These are phyloP conservation scores for Zapornia atra DNA, from an alignment of 2,113 vertebrate genomes.

Conservation along the genomic window DNA sequence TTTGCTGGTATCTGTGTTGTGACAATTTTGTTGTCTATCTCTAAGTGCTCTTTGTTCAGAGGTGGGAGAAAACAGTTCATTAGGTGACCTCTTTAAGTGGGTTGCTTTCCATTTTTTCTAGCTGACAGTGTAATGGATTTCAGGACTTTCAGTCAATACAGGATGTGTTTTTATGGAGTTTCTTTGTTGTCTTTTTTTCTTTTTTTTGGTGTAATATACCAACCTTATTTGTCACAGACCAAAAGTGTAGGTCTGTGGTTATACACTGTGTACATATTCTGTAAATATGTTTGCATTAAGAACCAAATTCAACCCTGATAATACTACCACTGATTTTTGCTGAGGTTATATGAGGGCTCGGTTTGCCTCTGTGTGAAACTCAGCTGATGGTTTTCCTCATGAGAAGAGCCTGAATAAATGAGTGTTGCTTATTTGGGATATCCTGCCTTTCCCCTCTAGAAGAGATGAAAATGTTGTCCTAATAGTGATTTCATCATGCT, in stretches of 20 bases:
- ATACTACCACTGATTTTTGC: background rate
- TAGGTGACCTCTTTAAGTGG: background rate
- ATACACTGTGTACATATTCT: background rate
- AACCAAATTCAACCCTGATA: background rate
- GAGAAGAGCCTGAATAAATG: conserved; percentile 29
- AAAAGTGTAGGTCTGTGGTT: background rate
- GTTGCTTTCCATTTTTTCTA: background rate
- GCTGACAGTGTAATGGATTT: background rate
- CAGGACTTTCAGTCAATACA: background rate
- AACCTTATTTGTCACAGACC: background rate
- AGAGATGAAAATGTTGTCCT: background rate
- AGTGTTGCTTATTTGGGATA: background rate
- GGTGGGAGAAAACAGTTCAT: background rate
- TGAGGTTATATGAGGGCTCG: background rate
- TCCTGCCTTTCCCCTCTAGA: background rate
- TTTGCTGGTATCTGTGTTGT: background rate
- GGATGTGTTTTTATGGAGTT: background rate
- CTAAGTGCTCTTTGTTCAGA: background rate
- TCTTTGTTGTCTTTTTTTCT: background rate
- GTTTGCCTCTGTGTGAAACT: background rate
- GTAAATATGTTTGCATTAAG: background rate
- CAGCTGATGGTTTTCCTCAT: background rate
- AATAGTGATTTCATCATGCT: background rate
- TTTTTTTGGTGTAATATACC: background rate
- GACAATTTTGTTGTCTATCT: background rate